A percentile compares a stretch with the other conserved stretches of the same genome.
Evolutionary conservation across 2,888 invertebrate species (phyloP).

Genomic region (Megalurothrips usitatus): DNA sequence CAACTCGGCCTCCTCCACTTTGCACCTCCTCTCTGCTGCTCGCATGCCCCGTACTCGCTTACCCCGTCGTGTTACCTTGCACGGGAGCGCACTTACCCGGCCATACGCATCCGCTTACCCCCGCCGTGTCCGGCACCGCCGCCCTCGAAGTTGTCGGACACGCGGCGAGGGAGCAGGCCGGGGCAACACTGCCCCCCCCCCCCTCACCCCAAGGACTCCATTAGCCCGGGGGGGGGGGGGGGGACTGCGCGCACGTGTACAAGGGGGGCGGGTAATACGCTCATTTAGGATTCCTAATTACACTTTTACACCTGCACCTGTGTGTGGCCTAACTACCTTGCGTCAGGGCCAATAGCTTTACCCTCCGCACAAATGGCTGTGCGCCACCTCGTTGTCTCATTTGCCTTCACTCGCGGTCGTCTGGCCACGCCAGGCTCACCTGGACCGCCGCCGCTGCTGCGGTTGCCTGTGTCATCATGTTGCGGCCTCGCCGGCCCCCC

Average conservation of each 20-base stretch:
- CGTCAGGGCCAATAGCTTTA: too few species aligned
- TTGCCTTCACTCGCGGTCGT: too few species aligned
- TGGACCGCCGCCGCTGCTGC: background rate
- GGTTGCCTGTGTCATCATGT: background rate
- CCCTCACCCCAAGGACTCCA: too few species aligned
- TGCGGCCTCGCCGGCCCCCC: background rate
- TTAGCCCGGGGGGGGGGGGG: too few species aligned
- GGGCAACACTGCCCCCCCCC: background rate
- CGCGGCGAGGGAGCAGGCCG: background rate
- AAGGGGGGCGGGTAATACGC: background rate
- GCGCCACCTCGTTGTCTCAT: background rate
- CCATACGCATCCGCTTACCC: too few species aligned
- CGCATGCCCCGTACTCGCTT: too few species aligned
- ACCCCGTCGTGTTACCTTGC: too few species aligned
- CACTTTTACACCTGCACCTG: constrained; percentile 23
- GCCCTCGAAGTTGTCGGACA: background rate
- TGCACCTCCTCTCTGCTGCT: too few species aligned
- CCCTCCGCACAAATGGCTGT: background rate
- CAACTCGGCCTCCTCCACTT: too few species aligned
- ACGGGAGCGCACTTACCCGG: too few species aligned
- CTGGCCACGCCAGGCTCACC: background rate
- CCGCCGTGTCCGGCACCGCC: too few species aligned
- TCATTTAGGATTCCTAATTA: constrained; percentile 25
- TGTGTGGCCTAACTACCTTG: background rate
- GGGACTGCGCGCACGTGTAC: too few species aligned